Conservation (phyloP, 1,140 invertebrate species). For the Platyura marginata region DNA sequence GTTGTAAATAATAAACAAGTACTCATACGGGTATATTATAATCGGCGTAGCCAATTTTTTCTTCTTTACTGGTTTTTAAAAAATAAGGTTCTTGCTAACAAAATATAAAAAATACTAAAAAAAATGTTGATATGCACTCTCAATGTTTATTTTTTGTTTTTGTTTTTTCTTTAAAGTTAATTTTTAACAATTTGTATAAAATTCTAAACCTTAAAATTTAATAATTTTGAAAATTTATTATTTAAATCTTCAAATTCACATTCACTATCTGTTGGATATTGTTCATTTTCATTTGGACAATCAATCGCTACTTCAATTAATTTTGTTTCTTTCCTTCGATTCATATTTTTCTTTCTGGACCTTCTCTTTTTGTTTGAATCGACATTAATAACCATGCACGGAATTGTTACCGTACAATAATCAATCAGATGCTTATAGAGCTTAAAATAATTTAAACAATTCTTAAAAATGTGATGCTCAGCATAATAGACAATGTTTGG, state of each 20-base stretch:
- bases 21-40: too few relatives aligned
- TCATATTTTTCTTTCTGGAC: constrained; percentile 14
- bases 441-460: constrained; percentile 26
- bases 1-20: too few relatives aligned
- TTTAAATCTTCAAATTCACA: constrained; percentile 19
- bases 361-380: constrained; percentile 14
- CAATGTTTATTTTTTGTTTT: too few relatives aligned
- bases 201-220: too few relatives aligned
- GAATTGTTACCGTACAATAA: constrained; percentile 13
- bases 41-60: too few relatives aligned
- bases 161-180: too few relatives aligned
- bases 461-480: constrained; percentile 25
- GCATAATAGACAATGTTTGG: constrained; percentile 31
- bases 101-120: too few relatives aligned
- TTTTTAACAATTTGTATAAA: too few relatives aligned
- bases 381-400: constrained; percentile 2
- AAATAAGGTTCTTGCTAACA: too few relatives aligned
- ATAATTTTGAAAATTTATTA: constrained; percentile 18
- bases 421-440: constrained; percentile 7
- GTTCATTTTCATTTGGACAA: constrained; percentile 6
- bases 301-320: constrained; percentile 2
- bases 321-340: constrained; percentile 8
- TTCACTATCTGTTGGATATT: constrained; percentile 9
- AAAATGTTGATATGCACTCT: too few relatives aligned
- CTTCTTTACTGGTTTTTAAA: too few relatives aligned